Base-by-base conservation (phyloP, 2,888 invertebrate species). In the Perdita meconis region DNA sequence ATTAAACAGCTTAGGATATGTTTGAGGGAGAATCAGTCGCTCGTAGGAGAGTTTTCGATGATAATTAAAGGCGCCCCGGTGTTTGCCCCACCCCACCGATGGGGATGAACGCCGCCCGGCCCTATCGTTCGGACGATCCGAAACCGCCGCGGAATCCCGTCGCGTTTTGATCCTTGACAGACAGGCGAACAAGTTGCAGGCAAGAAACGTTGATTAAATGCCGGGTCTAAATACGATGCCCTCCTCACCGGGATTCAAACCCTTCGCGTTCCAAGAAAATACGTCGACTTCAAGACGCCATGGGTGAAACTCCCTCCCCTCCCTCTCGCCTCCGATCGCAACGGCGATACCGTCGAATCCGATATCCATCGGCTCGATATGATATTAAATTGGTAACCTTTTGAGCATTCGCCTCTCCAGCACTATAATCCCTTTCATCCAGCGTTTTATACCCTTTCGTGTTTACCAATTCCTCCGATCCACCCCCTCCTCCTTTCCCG, bases 1-100 rank as follows among this genome's bases (percentile, higher is more conserved):
- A 81, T 82, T 81, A 81, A 57, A 63, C 67, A 19, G 75, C 59
- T 75, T 73, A 64, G 51, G 38, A 53, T 44, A 50, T 63, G 72
- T 64, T 67, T 68, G 68, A 63, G 66, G 60, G 75, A 30, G 44
- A 64, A 38, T 40, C 53, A 51, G 30, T 47, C 30, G 47, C 47
- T 78, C 60, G 47, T 30, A 22, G 16, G 55, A 24, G 47, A 57
- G 24, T 64, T 69, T 78, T 75, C 64, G 40, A 24, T 42, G 61
- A 51, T 36, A 63, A 64, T 38, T 40, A 65, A 71, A 75, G 42
- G 40, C 60, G 22, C 57, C 38, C 40, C 22, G 38, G 13, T 22
- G 10, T 24, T 42, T 38, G 4, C 50, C 8, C 6, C 53, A 34
- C 55, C 36, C 66, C 42, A 10, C 13, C 34, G 40, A 59, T 36